Evolutionary conservation across 2,888 invertebrate species (phyloP), one percentile per base, ranked within the genome.

Genomic region (Melanostoma scalare): DNA sequence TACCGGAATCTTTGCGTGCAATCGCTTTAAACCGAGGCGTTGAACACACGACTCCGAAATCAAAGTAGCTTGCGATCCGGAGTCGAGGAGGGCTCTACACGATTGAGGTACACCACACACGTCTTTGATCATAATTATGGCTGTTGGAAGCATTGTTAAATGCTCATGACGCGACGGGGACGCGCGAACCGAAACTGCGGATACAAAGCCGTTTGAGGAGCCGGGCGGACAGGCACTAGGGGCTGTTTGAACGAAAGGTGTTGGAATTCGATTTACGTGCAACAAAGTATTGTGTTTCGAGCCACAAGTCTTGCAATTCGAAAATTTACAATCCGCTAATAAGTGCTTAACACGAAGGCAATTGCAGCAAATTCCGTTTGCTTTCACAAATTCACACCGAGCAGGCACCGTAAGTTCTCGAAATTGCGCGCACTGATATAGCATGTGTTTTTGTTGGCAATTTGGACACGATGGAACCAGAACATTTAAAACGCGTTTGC

Each of bases 21-120:
- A 9, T 31, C 67, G 46, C 46, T 53, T 76, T 35, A 69, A 56
- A n/a, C 61, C 44, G 4, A 74, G 46, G 33, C 56, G 55, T 36
- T 76, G 68, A 8, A 76, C 35, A 42, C 50, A 60, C 2, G 50
- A 36, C 9, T 75, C 68, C 20, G 68, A 53, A 3, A 68, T 53
- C 4, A 75, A n/a, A 3, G 58, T 68, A 4, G 68, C 53, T 36
- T 75, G 68, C 6, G 76, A 76, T 2, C 55, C 76, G 0, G 53
- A 69, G 52, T 61, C 75, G 8, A 76, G 60, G 0, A 76, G 33
- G 4, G 53, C 60, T 69, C 61, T 76, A 30, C 69, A 76, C 31
- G n/a, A 6, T 46, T 55, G 46, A 9, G 2, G 46, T 36, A 60
- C 46, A 10, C 69, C n/a, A n/a, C n/a, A n/a, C n/a, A n/a, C n/a